Base-by-base conservation (phyloP, 2,888 invertebrate genomes). In the Euclidia mi region DNA sequence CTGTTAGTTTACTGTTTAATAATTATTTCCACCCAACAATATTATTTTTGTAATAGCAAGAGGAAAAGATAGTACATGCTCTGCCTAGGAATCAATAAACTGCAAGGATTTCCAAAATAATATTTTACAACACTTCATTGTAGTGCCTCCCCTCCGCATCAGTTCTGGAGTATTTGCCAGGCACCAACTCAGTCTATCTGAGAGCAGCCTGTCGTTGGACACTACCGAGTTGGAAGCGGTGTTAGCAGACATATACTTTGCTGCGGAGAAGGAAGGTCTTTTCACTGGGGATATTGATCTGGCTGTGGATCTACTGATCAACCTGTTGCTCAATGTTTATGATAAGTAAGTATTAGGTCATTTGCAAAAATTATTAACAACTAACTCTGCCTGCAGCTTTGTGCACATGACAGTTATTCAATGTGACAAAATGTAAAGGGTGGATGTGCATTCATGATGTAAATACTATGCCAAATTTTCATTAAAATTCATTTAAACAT, bases 221-320 rank as follows among this genome's bases (percentile, higher is more conserved):
- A 95, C 95, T 25, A 95, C 95, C 32, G 97, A 97, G 81, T 83
- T 97, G 15, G 97, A 97, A 80, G 96, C 96, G 40, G 95, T 97
- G 11, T 89, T 98, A 3, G 96, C 95, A 1, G 97, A 97, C 77
- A 96, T 97, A 61, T 97, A 96, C 82, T 96, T 96, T 91, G 96
- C 96, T 14, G 95, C 96, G 0, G 95, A 96, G 74, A 97, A 96
- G 76, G 96, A 96, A 79, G 95, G 95, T 38, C 84, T 95, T 51
- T 95, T 95, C 42, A 93, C 93, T 72, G 96, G 95, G 44, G 95
- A 96, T 76, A 94, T 96, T 18, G 96, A 96, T 79, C 82, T 95
- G 59, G 94, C 95, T 15, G 96, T 96, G 31, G 96, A 97, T 82
- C 83, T 96, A 53, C 89, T 96, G 74, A 92, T 96, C 46, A 96